These are phyloP conservation scores for Halcyon badia DNA, from an alignment of 2,797 vertebrate species.

Conservation along the genomic window DNA sequence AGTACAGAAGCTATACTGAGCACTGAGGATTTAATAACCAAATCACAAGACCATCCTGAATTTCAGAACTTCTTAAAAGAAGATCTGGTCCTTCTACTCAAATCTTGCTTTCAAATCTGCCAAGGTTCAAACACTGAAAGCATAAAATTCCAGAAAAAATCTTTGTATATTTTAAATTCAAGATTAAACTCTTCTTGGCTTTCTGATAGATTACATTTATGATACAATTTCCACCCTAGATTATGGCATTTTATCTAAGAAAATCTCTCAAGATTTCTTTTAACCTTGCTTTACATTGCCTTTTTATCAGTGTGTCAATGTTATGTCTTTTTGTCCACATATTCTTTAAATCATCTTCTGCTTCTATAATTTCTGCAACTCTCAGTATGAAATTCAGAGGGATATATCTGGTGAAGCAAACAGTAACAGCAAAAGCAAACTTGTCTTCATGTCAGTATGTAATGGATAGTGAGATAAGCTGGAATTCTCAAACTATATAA, in stretches of 20 bases:
- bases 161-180: not conserved
- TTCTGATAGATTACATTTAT: not conserved
- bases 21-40: not conserved
- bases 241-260: not conserved
- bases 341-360: not conserved
- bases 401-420: not conserved
- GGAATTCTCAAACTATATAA: slow-evolving; percentile 37
- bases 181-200: not conserved
- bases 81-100: not conserved
- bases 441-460: not conserved
- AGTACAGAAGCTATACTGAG: not conserved
- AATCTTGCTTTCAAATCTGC: not conserved
- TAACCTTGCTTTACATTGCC: not conserved
- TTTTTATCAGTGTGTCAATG: not conserved
- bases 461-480: slow-evolving; percentile 36
- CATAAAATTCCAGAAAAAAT: not conserved
- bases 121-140: not conserved
- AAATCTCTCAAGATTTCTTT: not conserved
- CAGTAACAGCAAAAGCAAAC: not conserved
- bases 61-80: not conserved
- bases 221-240: not conserved
- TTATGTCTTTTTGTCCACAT: not conserved
- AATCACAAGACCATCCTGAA: not conserved
- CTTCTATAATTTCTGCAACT: not conserved
- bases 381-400: not conserved